A percentile compares a stretch with the other conserved stretches of the same genome.
Evolutionary conservation across 2,888 invertebrate genomes (phyloP).

Genomic region (Leptopterna dolabrata): DNA sequence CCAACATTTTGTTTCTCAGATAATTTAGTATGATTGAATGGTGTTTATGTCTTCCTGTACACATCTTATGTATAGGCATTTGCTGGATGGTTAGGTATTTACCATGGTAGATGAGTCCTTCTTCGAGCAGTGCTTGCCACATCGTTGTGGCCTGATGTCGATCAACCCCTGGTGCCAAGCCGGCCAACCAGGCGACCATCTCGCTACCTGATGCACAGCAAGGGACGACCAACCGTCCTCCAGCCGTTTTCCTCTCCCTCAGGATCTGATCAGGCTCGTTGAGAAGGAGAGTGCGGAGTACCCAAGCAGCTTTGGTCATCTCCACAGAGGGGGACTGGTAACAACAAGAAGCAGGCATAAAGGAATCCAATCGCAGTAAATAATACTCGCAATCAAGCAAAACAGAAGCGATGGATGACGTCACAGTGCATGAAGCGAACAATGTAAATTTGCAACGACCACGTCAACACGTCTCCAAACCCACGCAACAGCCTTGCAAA

Average conservation of each 20-base stretch:
- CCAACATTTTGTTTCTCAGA: too few species aligned
- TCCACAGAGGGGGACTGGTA: conserved; percentile 74
- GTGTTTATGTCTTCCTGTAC: too few species aligned
- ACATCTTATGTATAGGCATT: too few species aligned
- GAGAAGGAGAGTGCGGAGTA: conserved; percentile 76
- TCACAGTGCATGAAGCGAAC: too few species aligned
- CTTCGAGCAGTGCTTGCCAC: conserved; percentile 86
- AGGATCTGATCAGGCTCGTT: conserved; percentile 74
- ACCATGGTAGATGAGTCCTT: conserved; percentile 83
- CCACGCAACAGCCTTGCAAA: too few species aligned
- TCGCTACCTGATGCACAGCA: conserved; percentile 82
- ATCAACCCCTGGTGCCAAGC: conserved; percentile 71
- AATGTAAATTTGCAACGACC: too few species aligned
- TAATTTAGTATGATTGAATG: too few species aligned
- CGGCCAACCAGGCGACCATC: conserved; percentile 83
- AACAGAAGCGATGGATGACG: too few species aligned
- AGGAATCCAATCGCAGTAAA: too few species aligned
- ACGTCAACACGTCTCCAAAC: too few species aligned
- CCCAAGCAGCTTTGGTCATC: conserved; percentile 77
- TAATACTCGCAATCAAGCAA: too few species aligned
- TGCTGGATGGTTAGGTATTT: conserved; percentile 65
- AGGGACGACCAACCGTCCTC: conserved; percentile 72
- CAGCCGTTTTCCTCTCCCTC: conserved; percentile 73
- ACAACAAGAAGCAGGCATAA: too few species aligned
- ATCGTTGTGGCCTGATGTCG: conserved; percentile 81